These are phyloP conservation scores for Ceramica pisi DNA, from an alignment of 2,888 invertebrate species.

Conservation along the genomic window DNA sequence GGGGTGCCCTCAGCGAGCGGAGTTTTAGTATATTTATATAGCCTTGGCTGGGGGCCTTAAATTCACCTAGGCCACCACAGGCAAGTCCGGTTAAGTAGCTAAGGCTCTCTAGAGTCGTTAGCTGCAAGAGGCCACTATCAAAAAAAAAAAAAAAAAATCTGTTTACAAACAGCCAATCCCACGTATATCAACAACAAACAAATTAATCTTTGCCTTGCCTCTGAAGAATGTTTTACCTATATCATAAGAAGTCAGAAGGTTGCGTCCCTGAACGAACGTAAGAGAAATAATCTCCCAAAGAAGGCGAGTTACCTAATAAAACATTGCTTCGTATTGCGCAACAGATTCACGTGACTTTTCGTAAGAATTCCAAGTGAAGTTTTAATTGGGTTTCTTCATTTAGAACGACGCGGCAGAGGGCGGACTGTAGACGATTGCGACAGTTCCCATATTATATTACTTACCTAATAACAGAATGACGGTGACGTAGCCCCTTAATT, in stretches of 20 bases:
- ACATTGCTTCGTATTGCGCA: slow-evolving; percentile 64
- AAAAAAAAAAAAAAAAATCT: too few relatives aligned
- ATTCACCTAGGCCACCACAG: too few relatives aligned
- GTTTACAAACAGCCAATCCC: slow-evolving; percentile 30
- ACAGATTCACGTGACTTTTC: slow-evolving; percentile 73
- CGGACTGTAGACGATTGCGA: slow-evolving; percentile 69
- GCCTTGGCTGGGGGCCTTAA: too few relatives aligned
- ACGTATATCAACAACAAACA: slow-evolving; percentile 31
- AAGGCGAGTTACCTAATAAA: slow-evolving; percentile 66
- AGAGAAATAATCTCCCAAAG: slow-evolving; percentile 67
- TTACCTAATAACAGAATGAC: slow-evolving; percentile 43
- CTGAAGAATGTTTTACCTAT: slow-evolving; percentile 12
- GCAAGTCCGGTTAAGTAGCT: too few relatives aligned
- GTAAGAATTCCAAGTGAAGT: slow-evolving; percentile 75
- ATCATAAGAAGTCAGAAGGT: slow-evolving; percentile 23
- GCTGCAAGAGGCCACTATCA: too few relatives aligned
- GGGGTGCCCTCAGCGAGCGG: too few relatives aligned
- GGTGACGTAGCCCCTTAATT: slow-evolving; percentile 33
- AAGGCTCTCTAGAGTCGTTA: too few relatives aligned
- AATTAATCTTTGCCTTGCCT: slow-evolving; percentile 36
- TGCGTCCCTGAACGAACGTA: slow-evolving; percentile 61
- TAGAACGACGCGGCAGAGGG: slow-evolving; percentile 65
- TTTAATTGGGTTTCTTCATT: slow-evolving; percentile 78
- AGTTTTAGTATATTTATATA: too few relatives aligned
- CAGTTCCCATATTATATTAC: slow-evolving; percentile 50